Base-by-base conservation (phyloP, 92 coral and sea anemone species). In the Paramuricea clavata region DNA sequence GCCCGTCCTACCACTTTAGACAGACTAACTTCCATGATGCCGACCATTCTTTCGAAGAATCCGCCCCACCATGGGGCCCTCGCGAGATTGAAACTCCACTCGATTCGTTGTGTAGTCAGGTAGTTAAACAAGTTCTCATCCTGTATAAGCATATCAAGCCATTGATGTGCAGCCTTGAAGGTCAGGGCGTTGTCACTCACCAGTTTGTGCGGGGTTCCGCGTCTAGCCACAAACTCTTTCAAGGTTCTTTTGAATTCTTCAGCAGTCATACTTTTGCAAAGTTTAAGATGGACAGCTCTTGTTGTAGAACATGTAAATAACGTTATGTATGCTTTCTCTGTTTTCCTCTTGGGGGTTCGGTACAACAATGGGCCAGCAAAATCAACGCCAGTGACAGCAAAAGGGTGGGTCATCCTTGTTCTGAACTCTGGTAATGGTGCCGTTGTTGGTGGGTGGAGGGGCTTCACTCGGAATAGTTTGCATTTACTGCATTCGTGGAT, bases 141-240 rank as follows among this genome's bases (percentile, higher is more conserved):
- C 26, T 67, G 65, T 52, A 5, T 23, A 6, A 87, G 49, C 6
- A 74, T 71, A 28, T 22, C 1, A 36, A 90, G 59, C 91, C 91
- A 90, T 28, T 87, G 83, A 12, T 82, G 59, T 54, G 61, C 49
- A 13, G 87, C 91, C 16, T 62, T 70, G 32, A 87, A 87, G 35
- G 85, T 75, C 62, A 30, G 30, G 6, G 74, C 89, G 69, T 84
- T 88, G 84, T 89, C 85, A 44, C 85, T 75, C 12, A 68, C 69
- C 17, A 78, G 61, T 28, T 28, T 19, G 12, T 77, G 49, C 31
- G 76, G 82, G 26, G 44, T 19, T 12, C 92, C 90, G 49, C 90
- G 31, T 74, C 92, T 73, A n/a, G 83, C 92, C 0, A 89, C 69
- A n/a, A 89, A 89, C 73, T 70, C 86, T 70, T 89, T 89, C 62